Evolutionary conservation across 2,888 invertebrate genomes (phyloP).

Genomic region (Drosophila picticornis): DNA sequence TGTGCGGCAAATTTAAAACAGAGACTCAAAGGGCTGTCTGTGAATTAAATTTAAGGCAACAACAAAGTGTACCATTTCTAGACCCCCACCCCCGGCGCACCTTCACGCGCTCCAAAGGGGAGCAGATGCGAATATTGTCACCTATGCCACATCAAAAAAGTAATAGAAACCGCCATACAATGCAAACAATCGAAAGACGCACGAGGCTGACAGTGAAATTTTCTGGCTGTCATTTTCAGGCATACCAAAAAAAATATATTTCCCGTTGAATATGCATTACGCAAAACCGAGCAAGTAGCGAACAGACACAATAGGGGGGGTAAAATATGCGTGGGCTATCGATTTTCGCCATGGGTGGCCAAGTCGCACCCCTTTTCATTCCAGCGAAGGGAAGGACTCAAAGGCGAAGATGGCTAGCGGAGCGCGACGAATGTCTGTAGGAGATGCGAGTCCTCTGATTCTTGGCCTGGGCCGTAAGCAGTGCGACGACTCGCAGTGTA

Average conservation of each 20-base stretch:
- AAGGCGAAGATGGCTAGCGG: constrained; percentile 1
- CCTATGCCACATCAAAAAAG: constrained; percentile 42
- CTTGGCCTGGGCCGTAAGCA: constrained; percentile 12
- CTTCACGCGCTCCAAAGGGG: constrained; percentile 21
- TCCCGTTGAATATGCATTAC: constrained; percentile 73
- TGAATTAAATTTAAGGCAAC: constrained; percentile 29
- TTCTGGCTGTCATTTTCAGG: constrained; percentile 73
- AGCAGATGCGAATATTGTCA: constrained; percentile 35
- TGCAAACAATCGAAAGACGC: constrained; percentile 62
- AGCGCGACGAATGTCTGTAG: constrained; percentile 37
- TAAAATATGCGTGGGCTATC: constrained; percentile 50
- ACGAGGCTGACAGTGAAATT: constrained; percentile 72
- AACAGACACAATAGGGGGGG: constrained; percentile 8
- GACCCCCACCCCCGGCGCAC: background rate
- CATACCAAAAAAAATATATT: constrained; percentile 36
- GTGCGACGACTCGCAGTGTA: constrained; percentile 40
- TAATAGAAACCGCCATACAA: constrained; percentile 40
- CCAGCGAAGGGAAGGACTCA: background rate
- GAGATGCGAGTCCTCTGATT: constrained; percentile 42
- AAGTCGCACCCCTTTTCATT: constrained; percentile 35
- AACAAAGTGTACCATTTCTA: constrained; percentile 32
- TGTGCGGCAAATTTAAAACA: constrained; percentile 21
- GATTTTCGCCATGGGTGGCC: constrained; percentile 47
- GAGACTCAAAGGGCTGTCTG: constrained; percentile 17
- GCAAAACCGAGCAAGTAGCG: constrained; percentile 28